phyloP scores from a whole-genome alignment of 2,113 vertebrate genomes.

The Poeciliopsis turrubarensis region DNA sequence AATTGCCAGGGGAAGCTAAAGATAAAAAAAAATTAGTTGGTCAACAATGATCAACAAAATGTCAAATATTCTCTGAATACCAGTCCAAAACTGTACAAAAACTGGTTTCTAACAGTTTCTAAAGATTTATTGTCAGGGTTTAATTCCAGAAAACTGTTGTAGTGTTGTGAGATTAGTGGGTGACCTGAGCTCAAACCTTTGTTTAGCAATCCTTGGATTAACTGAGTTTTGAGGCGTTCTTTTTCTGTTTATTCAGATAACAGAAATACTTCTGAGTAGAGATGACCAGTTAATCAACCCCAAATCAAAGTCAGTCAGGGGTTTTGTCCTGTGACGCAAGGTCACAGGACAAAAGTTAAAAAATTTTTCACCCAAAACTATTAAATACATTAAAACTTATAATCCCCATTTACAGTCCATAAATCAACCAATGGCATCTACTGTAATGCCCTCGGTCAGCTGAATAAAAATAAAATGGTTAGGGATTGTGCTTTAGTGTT shows the following conservation, averaged over 20 bases:
- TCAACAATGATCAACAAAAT: background rate
- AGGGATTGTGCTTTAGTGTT: background rate
- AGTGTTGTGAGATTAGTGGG: background rate
- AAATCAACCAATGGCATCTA: background rate
- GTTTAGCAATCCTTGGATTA: conserved; percentile 19
- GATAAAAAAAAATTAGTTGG: background rate
- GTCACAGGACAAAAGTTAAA: background rate
- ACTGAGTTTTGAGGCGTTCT: background rate
- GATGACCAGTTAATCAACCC: background rate
- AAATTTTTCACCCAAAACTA: background rate
- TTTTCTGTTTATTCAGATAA: background rate
- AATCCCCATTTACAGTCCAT: background rate
- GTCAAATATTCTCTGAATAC: background rate
- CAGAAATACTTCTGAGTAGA: background rate
- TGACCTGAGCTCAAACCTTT: background rate
- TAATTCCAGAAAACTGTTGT: background rate
- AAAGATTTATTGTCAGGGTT: background rate
- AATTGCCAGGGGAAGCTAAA: background rate
- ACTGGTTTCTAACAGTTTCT: background rate
- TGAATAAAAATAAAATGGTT: background rate
- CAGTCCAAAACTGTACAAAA: background rate
- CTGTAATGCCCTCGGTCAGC: background rate
- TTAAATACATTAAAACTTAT: background rate
- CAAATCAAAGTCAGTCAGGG: background rate
- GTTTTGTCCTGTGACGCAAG: background rate